Conservation (phyloP, 2,113 vertebrate genomes). For the Cryptotis parvus region DNA sequence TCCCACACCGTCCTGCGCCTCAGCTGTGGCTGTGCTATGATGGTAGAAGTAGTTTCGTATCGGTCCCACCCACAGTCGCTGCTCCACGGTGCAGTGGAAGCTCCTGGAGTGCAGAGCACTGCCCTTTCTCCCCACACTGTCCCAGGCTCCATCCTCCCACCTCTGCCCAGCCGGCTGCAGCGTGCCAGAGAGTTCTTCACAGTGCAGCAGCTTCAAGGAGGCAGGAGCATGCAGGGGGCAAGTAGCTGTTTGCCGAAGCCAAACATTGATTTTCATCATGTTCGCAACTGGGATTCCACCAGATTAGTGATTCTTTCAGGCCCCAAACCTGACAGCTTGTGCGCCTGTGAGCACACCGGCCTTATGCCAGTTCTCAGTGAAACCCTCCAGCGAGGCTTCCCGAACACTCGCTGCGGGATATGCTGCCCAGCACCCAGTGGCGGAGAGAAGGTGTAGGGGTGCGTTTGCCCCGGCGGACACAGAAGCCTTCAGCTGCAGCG, state of each 20-base stretch:
- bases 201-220: not conserved
- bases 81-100: not conserved
- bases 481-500: no score
- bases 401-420: not conserved
- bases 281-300: slow-evolving; percentile 57
- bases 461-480: no score
- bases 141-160: not conserved
- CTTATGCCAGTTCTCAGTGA: slow-evolving; percentile 38
- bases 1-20: not conserved
- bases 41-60: not conserved
- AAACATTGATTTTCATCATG: slow-evolving; percentile 10
- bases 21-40: not conserved
- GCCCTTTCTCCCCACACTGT: not conserved
- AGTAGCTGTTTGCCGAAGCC: not conserved
- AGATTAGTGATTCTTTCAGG: slow-evolving; percentile 54
- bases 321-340: slow-evolving; percentile 48
- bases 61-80: not conserved
- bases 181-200: not conserved
- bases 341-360: slow-evolving; percentile 15
- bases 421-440: not conserved
- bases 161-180: not conserved
- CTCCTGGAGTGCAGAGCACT: accelerated
- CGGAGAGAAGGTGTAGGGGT: no score
- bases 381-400: not conserved
- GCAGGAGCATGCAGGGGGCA: not conserved